Evolutionary conservation across 2,113 vertebrate species (phyloP), one percentile per base, ranked within the genome.

Genomic region (Fregata magnificens): DNA sequence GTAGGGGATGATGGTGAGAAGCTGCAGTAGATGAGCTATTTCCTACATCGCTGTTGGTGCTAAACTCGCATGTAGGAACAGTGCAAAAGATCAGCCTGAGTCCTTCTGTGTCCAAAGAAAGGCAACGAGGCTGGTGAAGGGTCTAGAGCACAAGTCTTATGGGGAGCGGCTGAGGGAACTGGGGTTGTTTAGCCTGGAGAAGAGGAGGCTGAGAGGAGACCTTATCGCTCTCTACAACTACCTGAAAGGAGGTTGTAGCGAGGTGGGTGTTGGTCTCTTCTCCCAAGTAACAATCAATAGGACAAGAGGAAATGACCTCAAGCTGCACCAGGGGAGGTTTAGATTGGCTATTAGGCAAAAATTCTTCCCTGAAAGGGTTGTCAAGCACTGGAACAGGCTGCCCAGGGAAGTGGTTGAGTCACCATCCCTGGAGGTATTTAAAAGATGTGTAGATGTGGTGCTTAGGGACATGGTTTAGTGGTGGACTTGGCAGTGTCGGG

Each of bases 401-500:
- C 31, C 42, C 42, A 73, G 58, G 34, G 11, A 5, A 29, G 50
- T 5, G 13, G 44, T 6, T 0, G 25, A 36, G n/a, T 49, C 42
- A 6, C 34, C 76, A 42, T 6, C 26, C 52, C 52, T 44, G 59
- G 21, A 28, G 31, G 13, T 9, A 32, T 24, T 29, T 12, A 47
- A 19, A 20, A 71, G 28, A 8, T 1, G 0, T 5, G 38, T 2
- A 28, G 42, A 24, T 2, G 16, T 18, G 45, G 24, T 3, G 3
- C 47, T 72, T 7, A 4, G 26, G 32, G 34, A 36, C 25, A 42
- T 1, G 9, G 40, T 61, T 72, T 34, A 20, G 40, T 19, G 6
- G 18, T 40, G 20, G 49, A 3, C 6, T 4, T 11, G 45, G 16
- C 31, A 36, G 36, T 2, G 6, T 1, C 11, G 0, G 4, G 32